Conservation (phyloP, 2,888 invertebrate species). For the Euproctis similis region DNA sequence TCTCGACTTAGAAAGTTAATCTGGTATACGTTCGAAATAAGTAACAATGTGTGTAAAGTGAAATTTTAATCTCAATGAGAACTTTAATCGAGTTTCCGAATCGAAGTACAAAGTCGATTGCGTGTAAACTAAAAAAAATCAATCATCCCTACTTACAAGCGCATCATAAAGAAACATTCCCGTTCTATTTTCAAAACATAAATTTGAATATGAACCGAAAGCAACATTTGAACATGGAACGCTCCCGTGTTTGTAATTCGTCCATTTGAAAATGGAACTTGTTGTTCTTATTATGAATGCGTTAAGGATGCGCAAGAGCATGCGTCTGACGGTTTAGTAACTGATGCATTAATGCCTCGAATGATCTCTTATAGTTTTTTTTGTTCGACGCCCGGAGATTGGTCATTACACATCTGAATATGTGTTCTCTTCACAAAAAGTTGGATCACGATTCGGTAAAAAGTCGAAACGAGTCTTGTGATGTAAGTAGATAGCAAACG, state of each 20-base stretch:
- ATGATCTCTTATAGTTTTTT: constrained; percentile 57
- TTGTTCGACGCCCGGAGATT: constrained; percentile 67
- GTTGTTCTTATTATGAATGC: constrained; percentile 70
- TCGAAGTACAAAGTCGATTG: constrained; percentile 15
- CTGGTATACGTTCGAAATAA: constrained; percentile 9
- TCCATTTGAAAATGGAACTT: constrained; percentile 62
- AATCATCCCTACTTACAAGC: constrained; percentile 25
- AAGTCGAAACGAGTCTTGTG: constrained; percentile 56
- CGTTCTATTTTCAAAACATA: constrained; percentile 53
- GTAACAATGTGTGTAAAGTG: constrained; percentile 12
- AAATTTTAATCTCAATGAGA: constrained; percentile 13
- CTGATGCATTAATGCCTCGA: constrained; percentile 72
- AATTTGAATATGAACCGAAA: constrained; percentile 64
- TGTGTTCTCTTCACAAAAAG: constrained; percentile 67
- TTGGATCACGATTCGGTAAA: constrained; percentile 66
- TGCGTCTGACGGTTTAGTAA: constrained; percentile 72
- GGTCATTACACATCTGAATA: constrained; percentile 74
- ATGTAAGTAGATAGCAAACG: constrained; percentile 67
- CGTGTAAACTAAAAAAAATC: constrained; percentile 23
- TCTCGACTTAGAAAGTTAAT: constrained; percentile 18
- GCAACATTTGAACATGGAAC: constrained; percentile 47
- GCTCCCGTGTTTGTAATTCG: constrained; percentile 62
- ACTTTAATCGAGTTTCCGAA: constrained; percentile 8
- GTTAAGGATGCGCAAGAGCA: constrained; percentile 71
- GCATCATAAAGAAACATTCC: constrained; percentile 35